These are phyloP conservation scores for Gymnothorax reevesii DNA, from an alignment of 2,797 vertebrate genomes.

Conservation along the genomic window DNA sequence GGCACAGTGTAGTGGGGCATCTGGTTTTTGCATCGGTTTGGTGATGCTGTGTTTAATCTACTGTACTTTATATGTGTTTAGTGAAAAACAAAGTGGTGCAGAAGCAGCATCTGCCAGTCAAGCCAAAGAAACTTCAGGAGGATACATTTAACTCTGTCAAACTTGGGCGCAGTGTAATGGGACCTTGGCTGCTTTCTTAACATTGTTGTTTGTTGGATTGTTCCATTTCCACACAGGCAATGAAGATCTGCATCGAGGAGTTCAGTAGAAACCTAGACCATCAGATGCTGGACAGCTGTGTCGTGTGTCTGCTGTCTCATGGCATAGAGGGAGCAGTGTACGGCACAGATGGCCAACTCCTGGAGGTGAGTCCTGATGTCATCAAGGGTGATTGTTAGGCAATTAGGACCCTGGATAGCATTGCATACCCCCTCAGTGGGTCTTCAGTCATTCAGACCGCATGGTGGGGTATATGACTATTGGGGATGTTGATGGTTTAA, in stretches of 20 bases:
- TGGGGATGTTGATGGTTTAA: not conserved
- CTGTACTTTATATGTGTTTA: too few species aligned
- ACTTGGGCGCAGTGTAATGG: not conserved
- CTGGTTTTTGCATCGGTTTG: not conserved
- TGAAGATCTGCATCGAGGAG: slow-evolving; percentile 77
- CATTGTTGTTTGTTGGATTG: not conserved
- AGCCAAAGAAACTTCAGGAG: too few species aligned
- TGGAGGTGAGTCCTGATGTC: slow-evolving; percentile 74
- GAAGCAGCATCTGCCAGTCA: too few species aligned
- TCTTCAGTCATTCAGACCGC: not conserved
- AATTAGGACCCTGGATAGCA: too few species aligned
- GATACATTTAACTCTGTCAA: not conserved
- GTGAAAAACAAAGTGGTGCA: too few species aligned
- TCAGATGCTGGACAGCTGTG: slow-evolving; percentile 77
- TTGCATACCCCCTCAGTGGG: too few species aligned
- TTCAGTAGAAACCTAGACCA: slow-evolving; percentile 78
- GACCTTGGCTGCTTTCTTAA: not conserved
- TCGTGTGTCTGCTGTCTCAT: slow-evolving; percentile 91
- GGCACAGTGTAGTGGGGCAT: not conserved
- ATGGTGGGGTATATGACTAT: not conserved
- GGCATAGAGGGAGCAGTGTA: slow-evolving; percentile 91
- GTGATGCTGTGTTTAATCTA: not conserved
- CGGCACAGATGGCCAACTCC: slow-evolving; percentile 84
- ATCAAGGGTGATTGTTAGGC: not conserved
- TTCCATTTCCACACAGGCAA: slow-evolving; percentile 69